phyloP scores from a whole-genome alignment of 2,113 vertebrate genomes.

The Ramphastos sulfuratus region DNA sequence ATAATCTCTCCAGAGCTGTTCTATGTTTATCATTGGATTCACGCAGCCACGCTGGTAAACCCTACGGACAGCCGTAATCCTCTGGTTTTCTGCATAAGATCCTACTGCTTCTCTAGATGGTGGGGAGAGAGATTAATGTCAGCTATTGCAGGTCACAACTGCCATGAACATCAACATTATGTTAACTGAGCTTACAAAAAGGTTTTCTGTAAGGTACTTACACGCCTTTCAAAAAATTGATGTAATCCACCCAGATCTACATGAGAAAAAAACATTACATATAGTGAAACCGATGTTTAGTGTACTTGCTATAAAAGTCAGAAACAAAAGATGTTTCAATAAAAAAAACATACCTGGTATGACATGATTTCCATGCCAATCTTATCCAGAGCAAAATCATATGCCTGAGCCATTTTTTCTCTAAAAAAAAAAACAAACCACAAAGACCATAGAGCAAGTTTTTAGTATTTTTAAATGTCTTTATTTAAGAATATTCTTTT shows the following conservation, averaged over 20 bases:
- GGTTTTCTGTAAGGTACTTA: slow-evolving; percentile 78
- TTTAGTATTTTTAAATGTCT: slow-evolving; percentile 22
- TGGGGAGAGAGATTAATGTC: slow-evolving; percentile 47
- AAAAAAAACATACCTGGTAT: slow-evolving; percentile 86
- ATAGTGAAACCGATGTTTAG: slow-evolving; percentile 34
- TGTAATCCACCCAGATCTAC: slow-evolving; percentile 99
- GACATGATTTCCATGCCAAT: slow-evolving; percentile 99
- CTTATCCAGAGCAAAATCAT: slow-evolving; percentile 99
- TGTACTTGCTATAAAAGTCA: not conserved
- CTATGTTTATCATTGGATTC: slow-evolving; percentile 99
- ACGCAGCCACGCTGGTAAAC: slow-evolving; percentile 99
- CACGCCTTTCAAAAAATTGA: slow-evolving; percentile 99
- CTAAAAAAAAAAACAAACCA: slow-evolving; percentile 76
- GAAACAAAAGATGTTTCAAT: slow-evolving; percentile 12
- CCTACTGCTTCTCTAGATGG: slow-evolving; percentile 92
- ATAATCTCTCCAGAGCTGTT: slow-evolving; percentile 99
- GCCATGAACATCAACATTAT: slow-evolving; percentile 36
- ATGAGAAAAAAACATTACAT: slow-evolving; percentile 67
- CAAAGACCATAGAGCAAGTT: slow-evolving; percentile 44
- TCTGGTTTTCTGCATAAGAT: slow-evolving; percentile 97
- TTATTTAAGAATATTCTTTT: slow-evolving; percentile 37
- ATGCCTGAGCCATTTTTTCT: slow-evolving; percentile 99
- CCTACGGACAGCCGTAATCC: slow-evolving; percentile 96
- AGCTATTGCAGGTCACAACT: slow-evolving; percentile 43
- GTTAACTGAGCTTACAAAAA: not conserved